These are phyloP conservation scores for Chionis minor DNA, from an alignment of 2,113 vertebrate species.

Conservation along the genomic window DNA sequence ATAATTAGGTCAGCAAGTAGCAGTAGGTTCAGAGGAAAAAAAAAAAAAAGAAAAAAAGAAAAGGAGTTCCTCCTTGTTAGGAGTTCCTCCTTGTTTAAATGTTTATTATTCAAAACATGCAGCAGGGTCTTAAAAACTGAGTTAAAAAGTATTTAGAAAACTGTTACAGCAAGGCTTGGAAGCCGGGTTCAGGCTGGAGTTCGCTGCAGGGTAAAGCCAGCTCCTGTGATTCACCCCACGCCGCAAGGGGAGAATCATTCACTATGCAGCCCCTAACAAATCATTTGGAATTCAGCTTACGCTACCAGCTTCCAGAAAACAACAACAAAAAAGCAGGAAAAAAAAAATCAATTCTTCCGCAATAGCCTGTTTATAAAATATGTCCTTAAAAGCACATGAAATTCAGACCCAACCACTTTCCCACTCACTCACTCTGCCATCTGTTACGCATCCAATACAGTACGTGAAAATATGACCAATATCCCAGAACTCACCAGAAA, in stretches of 20 bases:
- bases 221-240: not conserved
- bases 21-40: not conserved
- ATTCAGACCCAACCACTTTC: not conserved
- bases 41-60: not conserved
- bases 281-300: not conserved
- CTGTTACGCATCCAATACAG: not conserved
- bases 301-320: not conserved
- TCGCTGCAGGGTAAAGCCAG: not conserved
- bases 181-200: not conserved
- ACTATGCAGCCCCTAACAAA: not conserved
- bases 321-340: not conserved
- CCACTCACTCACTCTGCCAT: not conserved
- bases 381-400: constrained; percentile 29
- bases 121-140: not conserved
- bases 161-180: not conserved
- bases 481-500: constrained; percentile 78
- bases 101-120: constrained; percentile 64
- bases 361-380: not conserved
- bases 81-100: constrained; percentile 43
- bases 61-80: constrained; percentile 33
- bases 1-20: constrained; percentile 58
- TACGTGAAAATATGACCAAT: not conserved
- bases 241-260: not conserved
- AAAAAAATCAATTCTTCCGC: not conserved
- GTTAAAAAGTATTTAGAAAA: constrained; percentile 26